These are phyloP conservation scores for Drosophila histrio DNA, from an alignment of 2,888 invertebrate species.

Conservation along the genomic window DNA sequence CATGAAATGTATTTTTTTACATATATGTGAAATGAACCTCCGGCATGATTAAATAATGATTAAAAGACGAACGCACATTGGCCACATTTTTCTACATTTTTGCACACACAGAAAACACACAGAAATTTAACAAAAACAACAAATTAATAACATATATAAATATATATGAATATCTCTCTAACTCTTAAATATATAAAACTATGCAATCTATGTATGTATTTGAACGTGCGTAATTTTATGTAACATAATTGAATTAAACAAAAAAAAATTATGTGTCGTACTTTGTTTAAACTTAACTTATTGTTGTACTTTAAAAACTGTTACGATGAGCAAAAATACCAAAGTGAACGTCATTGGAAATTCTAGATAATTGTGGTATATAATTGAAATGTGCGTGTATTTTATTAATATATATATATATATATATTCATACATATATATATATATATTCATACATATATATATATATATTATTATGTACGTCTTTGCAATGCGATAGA, in stretches of 20 bases:
- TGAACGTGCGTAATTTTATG: slow-evolving; percentile 22
- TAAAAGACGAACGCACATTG: slow-evolving; percentile 63
- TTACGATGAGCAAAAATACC: slow-evolving; percentile 53
- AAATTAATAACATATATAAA: slow-evolving; percentile 4
- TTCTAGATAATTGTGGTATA: slow-evolving; percentile 69
- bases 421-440: slow-evolving; percentile 21
- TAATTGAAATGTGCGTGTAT: slow-evolving; percentile 62
- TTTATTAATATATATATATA: slow-evolving; percentile 55
- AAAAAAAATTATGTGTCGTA: slow-evolving; percentile 54
- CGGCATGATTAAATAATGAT: slow-evolving; percentile 61
- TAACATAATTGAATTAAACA: slow-evolving; percentile 52
- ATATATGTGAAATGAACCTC: slow-evolving; percentile 74
- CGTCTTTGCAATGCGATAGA: slow-evolving; percentile 52
- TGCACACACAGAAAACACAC: slow-evolving; percentile 46
- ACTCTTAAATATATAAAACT: slow-evolving; percentile 34
- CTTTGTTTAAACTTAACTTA: slow-evolving; percentile 38
- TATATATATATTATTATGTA: slow-evolving; percentile 42
- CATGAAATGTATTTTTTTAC: slow-evolving; percentile 73
- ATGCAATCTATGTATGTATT: slow-evolving; percentile 43
- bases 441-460: slow-evolving; percentile 27
- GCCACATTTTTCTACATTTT: slow-evolving; percentile 74
- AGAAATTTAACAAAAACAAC: slow-evolving; percentile 8
- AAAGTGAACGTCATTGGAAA: slow-evolving; percentile 37
- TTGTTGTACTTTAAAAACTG: slow-evolving; percentile 47
- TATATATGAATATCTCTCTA: slow-evolving; percentile 16